These are phyloP conservation scores for Diploptera punctata DNA, from an alignment of 2,888 invertebrate genomes.

Conservation along the genomic window DNA sequence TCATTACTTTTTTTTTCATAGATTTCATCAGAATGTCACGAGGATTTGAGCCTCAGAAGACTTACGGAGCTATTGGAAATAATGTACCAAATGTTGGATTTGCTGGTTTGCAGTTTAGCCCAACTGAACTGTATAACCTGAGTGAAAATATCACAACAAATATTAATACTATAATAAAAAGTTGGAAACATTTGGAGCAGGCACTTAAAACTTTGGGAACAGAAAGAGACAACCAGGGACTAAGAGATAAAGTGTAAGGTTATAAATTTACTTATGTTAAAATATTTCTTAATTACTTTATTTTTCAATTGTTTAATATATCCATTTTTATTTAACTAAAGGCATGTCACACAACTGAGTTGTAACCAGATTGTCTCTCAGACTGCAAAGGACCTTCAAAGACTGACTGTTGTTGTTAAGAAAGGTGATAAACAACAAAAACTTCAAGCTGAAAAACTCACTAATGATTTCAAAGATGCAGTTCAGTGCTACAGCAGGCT, in stretches of 20 bases:
- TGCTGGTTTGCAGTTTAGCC: conserved; percentile 65
- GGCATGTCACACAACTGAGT: conserved; percentile 75
- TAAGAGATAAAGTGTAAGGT: conserved; percentile 69
- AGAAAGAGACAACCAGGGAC: conserved; percentile 71
- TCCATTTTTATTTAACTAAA: conserved; percentile 51
- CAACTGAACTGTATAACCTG: conserved; percentile 77
- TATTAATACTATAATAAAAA: conserved; percentile 78
- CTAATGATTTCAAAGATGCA: conserved; percentile 81
- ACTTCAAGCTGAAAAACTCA: conserved; percentile 83
- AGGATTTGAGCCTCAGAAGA: conserved; percentile 44
- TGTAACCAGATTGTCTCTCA: conserved; percentile 77
- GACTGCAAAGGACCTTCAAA: conserved; percentile 75
- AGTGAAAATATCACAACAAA: conserved; percentile 84
- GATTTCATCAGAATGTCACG: conserved; percentile 1
- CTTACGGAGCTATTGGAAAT: conserved; percentile 56
- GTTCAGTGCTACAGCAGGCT: conserved; percentile 77
- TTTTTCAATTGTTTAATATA: too few relatives aligned
- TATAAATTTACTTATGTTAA: too few relatives aligned
- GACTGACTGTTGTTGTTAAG: conserved; percentile 72
- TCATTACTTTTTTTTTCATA: not conserved
- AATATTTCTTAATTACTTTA: too few relatives aligned
- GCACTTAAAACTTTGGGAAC: conserved; percentile 78
- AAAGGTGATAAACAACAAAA: conserved; percentile 80
- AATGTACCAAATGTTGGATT: conserved; percentile 73
- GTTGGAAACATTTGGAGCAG: conserved; percentile 73